phyloP scores from a whole-genome alignment of 2,113 vertebrate species.

The Myodes glareolus region DNA sequence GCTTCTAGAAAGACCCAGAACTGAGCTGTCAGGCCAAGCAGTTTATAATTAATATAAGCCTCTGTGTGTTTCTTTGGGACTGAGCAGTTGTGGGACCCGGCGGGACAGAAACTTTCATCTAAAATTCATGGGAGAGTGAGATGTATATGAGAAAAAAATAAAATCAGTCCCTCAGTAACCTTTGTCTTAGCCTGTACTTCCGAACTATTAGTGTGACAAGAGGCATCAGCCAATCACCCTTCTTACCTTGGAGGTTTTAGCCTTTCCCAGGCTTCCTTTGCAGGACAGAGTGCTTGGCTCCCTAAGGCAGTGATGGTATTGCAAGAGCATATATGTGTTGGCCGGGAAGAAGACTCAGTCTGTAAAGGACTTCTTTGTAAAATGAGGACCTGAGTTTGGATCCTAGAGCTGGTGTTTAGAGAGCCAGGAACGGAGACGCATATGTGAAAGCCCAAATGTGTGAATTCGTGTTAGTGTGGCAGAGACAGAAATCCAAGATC shows the following conservation, averaged over 20 bases:
- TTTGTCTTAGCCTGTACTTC: neutral
- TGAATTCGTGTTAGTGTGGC: neutral
- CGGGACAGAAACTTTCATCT: no score
- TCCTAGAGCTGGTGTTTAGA: neutral
- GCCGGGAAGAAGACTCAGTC: no score
- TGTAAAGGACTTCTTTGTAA: neutral
- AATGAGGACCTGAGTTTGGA: neutral
- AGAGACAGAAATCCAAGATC: neutral
- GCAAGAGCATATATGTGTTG: neutral
- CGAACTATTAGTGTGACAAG: neutral
- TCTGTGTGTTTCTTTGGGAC: neutral
- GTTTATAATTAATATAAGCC: no score
- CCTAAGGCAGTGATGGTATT: neutral
- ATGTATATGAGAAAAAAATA: neutral
- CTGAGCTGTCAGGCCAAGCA: no score
- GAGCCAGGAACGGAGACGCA: no score
- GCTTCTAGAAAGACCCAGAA: neutral
- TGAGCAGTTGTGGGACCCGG: no score
- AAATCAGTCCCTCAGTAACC: neutral
- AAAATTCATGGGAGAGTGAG: neutral
- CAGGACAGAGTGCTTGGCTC: neutral
- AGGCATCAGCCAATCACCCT: neutral
- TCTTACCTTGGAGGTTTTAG: neutral
- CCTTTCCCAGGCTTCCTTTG: fast-evolving
- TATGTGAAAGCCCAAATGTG: neutral